Conservation (phyloP, 2,113 vertebrate species). For the Axis porcinus region DNA sequence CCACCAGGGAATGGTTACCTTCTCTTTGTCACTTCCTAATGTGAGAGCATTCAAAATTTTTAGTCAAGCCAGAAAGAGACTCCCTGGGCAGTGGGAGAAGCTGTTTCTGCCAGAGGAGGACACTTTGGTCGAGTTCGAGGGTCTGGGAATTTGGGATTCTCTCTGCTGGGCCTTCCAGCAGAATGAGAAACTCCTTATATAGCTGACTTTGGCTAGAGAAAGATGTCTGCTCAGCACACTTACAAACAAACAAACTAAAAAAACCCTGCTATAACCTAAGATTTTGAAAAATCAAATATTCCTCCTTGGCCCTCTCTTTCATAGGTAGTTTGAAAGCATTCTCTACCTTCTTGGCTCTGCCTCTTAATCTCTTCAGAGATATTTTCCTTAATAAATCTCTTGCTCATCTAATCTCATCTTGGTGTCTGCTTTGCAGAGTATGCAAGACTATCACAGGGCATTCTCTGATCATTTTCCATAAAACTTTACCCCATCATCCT, state of each 20-base stretch:
- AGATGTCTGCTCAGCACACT: not conserved
- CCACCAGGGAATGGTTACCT: not conserved
- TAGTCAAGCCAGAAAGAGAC: not conserved
- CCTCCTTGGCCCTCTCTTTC: not conserved
- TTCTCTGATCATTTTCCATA: not conserved
- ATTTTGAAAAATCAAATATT: not conserved
- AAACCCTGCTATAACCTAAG: not conserved
- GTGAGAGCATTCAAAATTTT: not conserved
- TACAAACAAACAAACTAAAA: not conserved
- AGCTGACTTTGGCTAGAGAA: not conserved
- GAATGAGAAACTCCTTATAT: not conserved
- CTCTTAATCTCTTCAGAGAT: not conserved
- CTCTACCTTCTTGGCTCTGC: not conserved
- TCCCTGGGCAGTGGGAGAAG: not conserved
- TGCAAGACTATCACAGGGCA: not conserved
- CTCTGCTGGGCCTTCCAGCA: not conserved
- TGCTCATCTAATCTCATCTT: not conserved
- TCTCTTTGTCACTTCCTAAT: not conserved
- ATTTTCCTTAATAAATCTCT: not conserved
- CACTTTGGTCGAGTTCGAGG: not conserved
- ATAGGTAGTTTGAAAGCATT: not conserved
- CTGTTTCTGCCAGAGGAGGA: not conserved
- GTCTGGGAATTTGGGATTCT: not conserved
- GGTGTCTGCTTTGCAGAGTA: not conserved
- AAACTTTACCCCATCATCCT: not conserved